These are phyloP conservation scores for Apostichopus leukothele DNA, from an alignment of 53 echinoderm and acorn worm genomes.

Conservation along the genomic window DNA sequence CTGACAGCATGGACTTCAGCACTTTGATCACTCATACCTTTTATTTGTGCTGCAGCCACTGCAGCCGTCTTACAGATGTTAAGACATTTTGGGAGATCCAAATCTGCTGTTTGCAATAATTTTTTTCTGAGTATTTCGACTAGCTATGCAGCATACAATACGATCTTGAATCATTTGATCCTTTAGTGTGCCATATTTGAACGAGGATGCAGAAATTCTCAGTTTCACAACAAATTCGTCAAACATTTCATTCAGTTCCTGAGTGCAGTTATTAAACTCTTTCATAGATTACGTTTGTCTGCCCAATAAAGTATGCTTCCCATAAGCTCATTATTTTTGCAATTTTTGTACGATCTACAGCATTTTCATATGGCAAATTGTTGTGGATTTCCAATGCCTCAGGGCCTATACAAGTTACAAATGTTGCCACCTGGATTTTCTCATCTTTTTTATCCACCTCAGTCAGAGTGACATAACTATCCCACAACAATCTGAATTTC, in stretches of 20 bases:
- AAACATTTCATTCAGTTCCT: slow-evolving; percentile 19
- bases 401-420: too few relatives aligned
- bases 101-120: slow-evolving; percentile 40
- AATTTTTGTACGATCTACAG: slow-evolving; percentile 48
- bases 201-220: background rate
- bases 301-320: slow-evolving; percentile 40
- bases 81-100: slow-evolving; percentile 38
- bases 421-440: too few relatives aligned
- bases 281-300: slow-evolving; percentile 48
- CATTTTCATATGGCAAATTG: background rate
- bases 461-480: too few relatives aligned
- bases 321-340: slow-evolving; percentile 47
- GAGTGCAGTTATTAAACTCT: slow-evolving; percentile 49
- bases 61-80: slow-evolving; percentile 30
- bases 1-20: background rate
- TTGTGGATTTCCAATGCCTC: too few relatives aligned
- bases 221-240: slow-evolving; percentile 20
- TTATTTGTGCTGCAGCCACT: background rate
- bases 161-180: slow-evolving; percentile 48
- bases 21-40: slow-evolving; percentile 3
- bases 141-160: slow-evolving; percentile 29
- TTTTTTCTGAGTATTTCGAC: slow-evolving; percentile 1
- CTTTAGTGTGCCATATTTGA: slow-evolving; percentile 39
- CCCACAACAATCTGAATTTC: too few relatives aligned
- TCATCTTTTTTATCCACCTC: too few relatives aligned